Percentiles rank a stretch among this genome's conserved stretches.
Conservation (phyloP, 23 tunicate genomes). For the Ascidia mentula region DNA sequence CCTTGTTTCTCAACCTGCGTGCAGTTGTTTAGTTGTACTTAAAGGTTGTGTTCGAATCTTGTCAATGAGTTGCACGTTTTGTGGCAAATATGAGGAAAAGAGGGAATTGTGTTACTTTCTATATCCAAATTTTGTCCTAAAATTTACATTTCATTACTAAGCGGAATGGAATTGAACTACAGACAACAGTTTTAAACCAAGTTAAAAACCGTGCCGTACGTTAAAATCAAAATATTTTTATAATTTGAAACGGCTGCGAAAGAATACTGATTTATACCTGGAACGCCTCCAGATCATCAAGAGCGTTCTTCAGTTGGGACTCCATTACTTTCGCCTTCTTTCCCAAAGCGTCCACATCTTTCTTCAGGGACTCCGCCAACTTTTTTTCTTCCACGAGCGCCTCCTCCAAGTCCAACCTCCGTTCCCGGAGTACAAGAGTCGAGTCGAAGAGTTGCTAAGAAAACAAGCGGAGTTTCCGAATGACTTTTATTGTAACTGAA, state of each 20-base stretch:
- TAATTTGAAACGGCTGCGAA: too few relatives aligned
- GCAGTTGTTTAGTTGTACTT: neutral
- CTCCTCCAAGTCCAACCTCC: constrained; percentile 86
- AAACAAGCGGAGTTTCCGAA: neutral
- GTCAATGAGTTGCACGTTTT: too few relatives aligned
- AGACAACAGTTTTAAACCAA: too few relatives aligned
- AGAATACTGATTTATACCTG: too few relatives aligned
- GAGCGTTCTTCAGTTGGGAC: constrained; percentile 80
- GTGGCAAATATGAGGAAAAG: too few relatives aligned
- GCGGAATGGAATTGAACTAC: too few relatives aligned
- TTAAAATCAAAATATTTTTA: too few relatives aligned
- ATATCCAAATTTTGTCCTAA: too few relatives aligned
- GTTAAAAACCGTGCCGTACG: too few relatives aligned
- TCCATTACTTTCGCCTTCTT: constrained; percentile 96
- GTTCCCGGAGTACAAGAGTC: constrained; percentile 74
- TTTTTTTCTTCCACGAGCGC: constrained; percentile 84
- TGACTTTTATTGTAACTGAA: too few relatives aligned
- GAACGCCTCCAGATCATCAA: constrained; percentile 89
- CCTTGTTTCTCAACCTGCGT: constrained; percentile 96
- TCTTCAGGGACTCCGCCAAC: constrained; percentile 82
- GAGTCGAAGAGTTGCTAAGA: constrained; percentile 52
- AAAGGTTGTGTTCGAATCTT: neutral
- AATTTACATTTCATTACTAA: too few relatives aligned
- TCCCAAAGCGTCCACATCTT: constrained; percentile 72
- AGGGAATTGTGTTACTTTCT: too few relatives aligned